A percentile compares a stretch with the other conserved stretches of the same genome.
Evolutionary conservation across 2,113 vertebrate species (phyloP).

Genomic region (Dicrurus megarhynchus): DNA sequence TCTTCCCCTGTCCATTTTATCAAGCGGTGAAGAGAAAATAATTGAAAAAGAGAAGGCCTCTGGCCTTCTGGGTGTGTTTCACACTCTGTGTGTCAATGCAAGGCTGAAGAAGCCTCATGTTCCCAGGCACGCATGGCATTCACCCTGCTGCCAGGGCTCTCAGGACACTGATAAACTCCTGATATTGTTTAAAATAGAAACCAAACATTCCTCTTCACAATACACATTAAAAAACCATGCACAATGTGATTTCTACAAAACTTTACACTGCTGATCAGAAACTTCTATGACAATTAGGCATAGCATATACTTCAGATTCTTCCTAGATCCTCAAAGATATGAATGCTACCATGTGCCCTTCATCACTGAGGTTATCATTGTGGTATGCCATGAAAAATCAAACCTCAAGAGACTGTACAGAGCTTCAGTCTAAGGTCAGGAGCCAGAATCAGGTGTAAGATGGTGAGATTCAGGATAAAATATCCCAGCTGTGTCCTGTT

Average conservation of each 20-base stretch:
- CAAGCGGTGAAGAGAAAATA: not conserved
- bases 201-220: not conserved
- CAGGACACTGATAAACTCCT: not conserved
- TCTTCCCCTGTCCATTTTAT: not conserved
- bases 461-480: not conserved
- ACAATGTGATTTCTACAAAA: not conserved
- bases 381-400: not conserved
- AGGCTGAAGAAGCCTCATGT: not conserved
- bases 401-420: not conserved
- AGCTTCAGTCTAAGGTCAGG: not conserved
- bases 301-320: not conserved
- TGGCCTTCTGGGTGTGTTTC: not conserved
- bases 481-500: not conserved
- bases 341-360: not conserved
- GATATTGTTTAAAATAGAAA: not conserved
- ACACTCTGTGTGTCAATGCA: fast-evolving
- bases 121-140: not conserved
- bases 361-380: not conserved
- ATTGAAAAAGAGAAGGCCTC: not conserved
- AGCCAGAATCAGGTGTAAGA: not conserved
- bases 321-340: not conserved
- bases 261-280: not conserved
- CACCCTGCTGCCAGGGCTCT: not conserved
- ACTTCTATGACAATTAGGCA: not conserved
- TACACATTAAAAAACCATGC: not conserved